Conservation (phyloP, 2,797 vertebrate species). For the Cyclura pinguis region DNA sequence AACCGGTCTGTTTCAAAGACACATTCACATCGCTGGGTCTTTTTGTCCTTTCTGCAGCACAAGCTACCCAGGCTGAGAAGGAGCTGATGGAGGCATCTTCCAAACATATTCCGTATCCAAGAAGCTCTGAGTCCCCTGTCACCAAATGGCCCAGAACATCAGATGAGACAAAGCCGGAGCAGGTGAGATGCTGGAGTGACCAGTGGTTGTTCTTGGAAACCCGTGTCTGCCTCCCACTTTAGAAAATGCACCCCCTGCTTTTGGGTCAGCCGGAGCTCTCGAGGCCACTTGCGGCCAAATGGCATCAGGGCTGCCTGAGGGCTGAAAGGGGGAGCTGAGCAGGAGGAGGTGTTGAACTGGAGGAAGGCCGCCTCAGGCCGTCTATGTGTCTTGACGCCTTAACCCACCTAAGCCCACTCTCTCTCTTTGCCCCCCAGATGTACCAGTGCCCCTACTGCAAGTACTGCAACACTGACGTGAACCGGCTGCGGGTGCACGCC, state of each 20-base stretch:
- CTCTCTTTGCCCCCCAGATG: conserved; percentile 82
- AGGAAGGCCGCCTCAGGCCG: neutral
- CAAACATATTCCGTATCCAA: conserved; percentile 88
- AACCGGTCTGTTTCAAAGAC: conserved; percentile 28
- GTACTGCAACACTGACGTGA: conserved; percentile 96
- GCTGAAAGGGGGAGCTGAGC: neutral
- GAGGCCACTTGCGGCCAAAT: neutral
- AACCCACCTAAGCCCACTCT: neutral
- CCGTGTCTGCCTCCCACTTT: too few species aligned
- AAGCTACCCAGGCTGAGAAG: conserved; percentile 88
- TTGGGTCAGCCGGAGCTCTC: neutral
- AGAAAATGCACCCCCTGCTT: neutral
- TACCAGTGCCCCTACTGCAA: conserved; percentile 99
- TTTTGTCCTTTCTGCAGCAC: conserved; percentile 76
- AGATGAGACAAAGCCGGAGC: conserved; percentile 91
- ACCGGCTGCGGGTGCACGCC: conserved; percentile 96
- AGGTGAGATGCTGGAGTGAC: conserved; percentile 84
- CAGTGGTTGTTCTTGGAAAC: neutral
- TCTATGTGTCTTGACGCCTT: neutral
- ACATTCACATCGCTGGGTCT: neutral
- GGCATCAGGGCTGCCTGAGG: neutral
- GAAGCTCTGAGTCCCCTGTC: conserved; percentile 88
- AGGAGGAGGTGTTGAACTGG: neutral
- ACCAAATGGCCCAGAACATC: conserved; percentile 92
- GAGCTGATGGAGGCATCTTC: conserved; percentile 88